These are phyloP conservation scores for Amphiprion percula DNA, from an alignment of 2,113 vertebrate genomes.

Conservation along the genomic window DNA sequence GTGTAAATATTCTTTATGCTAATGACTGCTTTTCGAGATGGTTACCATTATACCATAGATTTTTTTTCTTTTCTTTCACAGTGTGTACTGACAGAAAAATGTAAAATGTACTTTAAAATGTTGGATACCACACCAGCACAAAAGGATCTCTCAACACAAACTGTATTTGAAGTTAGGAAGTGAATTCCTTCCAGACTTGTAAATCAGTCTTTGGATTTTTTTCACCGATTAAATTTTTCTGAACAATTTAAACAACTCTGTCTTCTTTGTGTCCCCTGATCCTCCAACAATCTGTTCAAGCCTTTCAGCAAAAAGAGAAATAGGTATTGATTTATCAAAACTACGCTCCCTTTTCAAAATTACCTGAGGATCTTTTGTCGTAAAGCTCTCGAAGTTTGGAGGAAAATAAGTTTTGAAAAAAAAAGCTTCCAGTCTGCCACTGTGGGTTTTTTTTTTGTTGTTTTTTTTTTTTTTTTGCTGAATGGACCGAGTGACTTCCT, in stretches of 20 bases:
- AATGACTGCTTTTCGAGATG: no score
- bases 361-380: background rate
- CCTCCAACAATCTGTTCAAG: background rate
- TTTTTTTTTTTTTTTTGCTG: background rate
- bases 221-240: background rate
- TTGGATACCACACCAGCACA: no score
- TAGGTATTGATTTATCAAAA: constrained; percentile 34
- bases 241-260: background rate
- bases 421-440: background rate
- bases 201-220: background rate
- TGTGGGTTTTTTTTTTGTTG: background rate
- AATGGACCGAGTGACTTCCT: background rate
- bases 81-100: no score
- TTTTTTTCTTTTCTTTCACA: no score
- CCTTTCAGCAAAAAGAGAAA: constrained; percentile 26
- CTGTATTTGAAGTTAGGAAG: background rate
- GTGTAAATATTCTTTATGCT: no score
- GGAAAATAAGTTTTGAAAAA: background rate
- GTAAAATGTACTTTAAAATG: no score
- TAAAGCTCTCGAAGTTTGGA: background rate
- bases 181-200: background rate
- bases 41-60: no score
- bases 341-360: constrained; percentile 6
- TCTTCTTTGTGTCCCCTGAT: background rate
- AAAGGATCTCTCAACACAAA: no score